Base-by-base conservation (phyloP, 2,797 vertebrate species). In the Notolabrus celidotus region DNA sequence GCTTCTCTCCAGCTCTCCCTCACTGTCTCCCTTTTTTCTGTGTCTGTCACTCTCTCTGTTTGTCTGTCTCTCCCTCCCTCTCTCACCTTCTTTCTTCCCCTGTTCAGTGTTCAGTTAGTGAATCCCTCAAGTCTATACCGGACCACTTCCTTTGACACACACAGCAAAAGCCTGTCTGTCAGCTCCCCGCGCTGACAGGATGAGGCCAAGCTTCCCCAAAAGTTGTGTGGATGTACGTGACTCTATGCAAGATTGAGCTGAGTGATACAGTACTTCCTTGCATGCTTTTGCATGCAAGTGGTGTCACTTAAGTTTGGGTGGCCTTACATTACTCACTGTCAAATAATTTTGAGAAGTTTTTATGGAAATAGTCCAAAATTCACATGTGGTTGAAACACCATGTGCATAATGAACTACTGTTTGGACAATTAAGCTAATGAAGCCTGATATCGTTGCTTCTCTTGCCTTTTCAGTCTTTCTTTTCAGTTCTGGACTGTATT, bases 91-190 rank as follows among this genome's bases (percentile, higher is more conserved):
- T 80, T 79, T 80, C 80, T 79, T 80, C 72, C 74, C 67, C 73
- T 86, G 80, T 85, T 89, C 80, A 71, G 52, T 73, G 84, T 76
- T 88, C 83, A 82, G 86, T 89, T 85, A 76, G 83, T 73, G 74
- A 89, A 85, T 93, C 90, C 90, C 91, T 85, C 77, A 86, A 79
- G 88, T 90, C 85, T 80, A 77, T 79, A 74, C 85, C 29, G 74
- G 90, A 91, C 85, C 85, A 86, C 88, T 92, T 90, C 84, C 79
- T 92, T 89, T 91, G 86, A 90, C 88, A 87, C 83, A 79, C 82
- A 83, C 78, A 82, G 80, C 66, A 80, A 86, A 90, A 84, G 79
- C 75, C 64, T 87, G 89, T 88, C 91, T 89, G 80, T 90, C 89
- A 88, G 82, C 65, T 42, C 22, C 60, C 60, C 34, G 59, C 65